Evolutionary conservation across 2,113 vertebrate species (phyloP).

Genomic region (Misgurnus anguillicaudatus): DNA sequence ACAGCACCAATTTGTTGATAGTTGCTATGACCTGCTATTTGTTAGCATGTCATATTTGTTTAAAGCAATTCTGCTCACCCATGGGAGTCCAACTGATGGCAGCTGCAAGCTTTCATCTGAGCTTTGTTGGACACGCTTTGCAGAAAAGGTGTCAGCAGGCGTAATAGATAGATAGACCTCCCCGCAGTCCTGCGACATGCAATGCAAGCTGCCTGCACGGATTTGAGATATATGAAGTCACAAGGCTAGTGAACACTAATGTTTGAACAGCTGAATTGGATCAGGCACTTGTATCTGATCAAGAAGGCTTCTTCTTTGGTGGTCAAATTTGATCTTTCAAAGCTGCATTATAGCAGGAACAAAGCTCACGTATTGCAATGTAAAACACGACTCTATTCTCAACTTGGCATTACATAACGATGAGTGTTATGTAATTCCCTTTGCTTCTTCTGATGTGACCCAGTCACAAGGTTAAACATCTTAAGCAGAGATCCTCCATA

Average conservation of each 20-base stretch:
- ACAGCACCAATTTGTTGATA: constrained; percentile 29
- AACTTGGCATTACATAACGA: constrained; percentile 64
- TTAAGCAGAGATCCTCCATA: constrained; percentile 46
- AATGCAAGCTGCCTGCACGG: neutral
- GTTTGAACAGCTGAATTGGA: constrained; percentile 1
- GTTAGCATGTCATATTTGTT: constrained; percentile 27
- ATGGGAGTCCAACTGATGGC: constrained; percentile 30
- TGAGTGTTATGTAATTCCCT: constrained; percentile 49
- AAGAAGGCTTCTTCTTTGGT: neutral
- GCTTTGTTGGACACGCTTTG: constrained; percentile 28
- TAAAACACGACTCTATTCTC: constrained; percentile 43
- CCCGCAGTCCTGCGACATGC: neutral
- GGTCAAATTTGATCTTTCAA: neutral
- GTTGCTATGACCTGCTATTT: constrained; percentile 38
- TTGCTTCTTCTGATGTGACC: constrained; percentile 59
- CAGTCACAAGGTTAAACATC: constrained; percentile 62
- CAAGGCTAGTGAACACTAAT: neutral
- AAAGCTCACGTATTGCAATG: neutral
- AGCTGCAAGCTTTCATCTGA: constrained; percentile 56
- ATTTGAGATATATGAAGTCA: neutral
- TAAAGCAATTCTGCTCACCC: constrained; percentile 32
- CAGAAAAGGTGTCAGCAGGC: constrained; percentile 1
- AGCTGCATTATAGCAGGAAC: neutral
- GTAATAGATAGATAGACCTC: neutral
- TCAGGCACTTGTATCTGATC: neutral